Evolutionary conservation across 2,113 vertebrate species (phyloP).

Genomic region (Formicarius rufipectus): DNA sequence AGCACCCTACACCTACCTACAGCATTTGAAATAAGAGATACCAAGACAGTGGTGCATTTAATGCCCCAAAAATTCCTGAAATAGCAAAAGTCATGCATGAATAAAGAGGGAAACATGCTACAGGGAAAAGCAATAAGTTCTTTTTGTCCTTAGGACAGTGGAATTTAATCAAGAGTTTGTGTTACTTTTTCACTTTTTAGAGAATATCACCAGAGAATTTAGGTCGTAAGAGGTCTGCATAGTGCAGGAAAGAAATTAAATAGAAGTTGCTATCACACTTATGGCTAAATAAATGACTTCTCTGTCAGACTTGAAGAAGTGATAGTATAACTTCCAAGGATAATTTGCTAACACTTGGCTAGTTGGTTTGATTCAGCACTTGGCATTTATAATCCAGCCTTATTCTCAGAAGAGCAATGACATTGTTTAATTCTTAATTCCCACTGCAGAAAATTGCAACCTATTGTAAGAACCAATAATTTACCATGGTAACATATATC

Average conservation of each 20-base stretch:
- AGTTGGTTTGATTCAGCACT: constrained; percentile 5
- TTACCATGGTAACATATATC: neutral
- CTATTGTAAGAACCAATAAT: neutral
- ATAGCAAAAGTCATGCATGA: neutral
- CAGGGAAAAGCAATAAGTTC: neutral
- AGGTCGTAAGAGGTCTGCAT: neutral
- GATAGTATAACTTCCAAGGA: constrained; percentile 7
- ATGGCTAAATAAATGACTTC: constrained; percentile 41
- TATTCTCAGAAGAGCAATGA: neutral
- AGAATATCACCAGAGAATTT: constrained; percentile 25
- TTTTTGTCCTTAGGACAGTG: constrained; percentile 28
- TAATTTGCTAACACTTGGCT: constrained; percentile 25
- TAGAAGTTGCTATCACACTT: neutral
- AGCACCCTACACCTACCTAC: neutral
- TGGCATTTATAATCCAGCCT: neutral
- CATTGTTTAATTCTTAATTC: constrained; percentile 9
- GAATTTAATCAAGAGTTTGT: constrained; percentile 48
- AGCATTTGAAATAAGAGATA: constrained; percentile 4
- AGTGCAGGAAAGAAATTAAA: constrained; percentile 37
- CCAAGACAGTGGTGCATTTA: neutral
- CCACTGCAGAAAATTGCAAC: neutral
- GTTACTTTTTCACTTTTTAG: constrained; percentile 42
- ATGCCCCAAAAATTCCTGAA: neutral
- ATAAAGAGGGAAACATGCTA: constrained; percentile 21
- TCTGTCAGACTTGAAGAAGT: constrained; percentile 33